Conservation (phyloP, 1,140 invertebrate genomes). For the Cotesia glomerata region DNA sequence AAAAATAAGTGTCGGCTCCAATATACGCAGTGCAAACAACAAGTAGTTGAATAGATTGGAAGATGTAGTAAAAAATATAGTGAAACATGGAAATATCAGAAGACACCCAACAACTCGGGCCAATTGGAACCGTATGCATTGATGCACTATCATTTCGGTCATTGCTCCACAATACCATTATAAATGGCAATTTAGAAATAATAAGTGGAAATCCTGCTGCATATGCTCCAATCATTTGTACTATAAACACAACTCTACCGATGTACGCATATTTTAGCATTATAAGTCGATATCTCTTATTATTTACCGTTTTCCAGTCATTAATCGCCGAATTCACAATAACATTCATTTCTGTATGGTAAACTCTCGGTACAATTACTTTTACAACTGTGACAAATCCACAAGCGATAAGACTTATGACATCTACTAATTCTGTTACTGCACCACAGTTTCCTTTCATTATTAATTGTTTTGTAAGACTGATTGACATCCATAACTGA, state of each 20-base stretch:
- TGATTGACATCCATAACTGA: conserved; percentile 31
- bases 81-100: background rate
- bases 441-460: conserved; percentile 17
- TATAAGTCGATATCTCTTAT: background rate
- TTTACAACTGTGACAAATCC: conserved; percentile 24
- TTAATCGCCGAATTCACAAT: conserved; percentile 25
- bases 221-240: conserved; percentile 25
- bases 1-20: conserved; percentile 29
- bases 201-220: conserved; percentile 13
- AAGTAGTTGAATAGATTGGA: conserved; percentile 21
- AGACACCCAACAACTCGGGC: conserved; percentile 25
- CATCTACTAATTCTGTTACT: conserved; percentile 19
- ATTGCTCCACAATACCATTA: background rate
- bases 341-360: conserved; percentile 9
- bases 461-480: conserved; percentile 12
- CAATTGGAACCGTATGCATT: conserved; percentile 19
- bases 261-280: conserved; percentile 22
- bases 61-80: conserved; percentile 10
- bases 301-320: conserved; percentile 15
- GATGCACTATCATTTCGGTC: background rate
- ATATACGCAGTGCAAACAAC: conserved; percentile 18
- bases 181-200: conserved; percentile 4
- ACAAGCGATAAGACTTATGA: conserved; percentile 7
- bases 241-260: conserved; percentile 24
- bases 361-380: conserved; percentile 14